Conservation (phyloP, 2,113 vertebrate genomes). For the Romanogobio albipinnatus region DNA sequence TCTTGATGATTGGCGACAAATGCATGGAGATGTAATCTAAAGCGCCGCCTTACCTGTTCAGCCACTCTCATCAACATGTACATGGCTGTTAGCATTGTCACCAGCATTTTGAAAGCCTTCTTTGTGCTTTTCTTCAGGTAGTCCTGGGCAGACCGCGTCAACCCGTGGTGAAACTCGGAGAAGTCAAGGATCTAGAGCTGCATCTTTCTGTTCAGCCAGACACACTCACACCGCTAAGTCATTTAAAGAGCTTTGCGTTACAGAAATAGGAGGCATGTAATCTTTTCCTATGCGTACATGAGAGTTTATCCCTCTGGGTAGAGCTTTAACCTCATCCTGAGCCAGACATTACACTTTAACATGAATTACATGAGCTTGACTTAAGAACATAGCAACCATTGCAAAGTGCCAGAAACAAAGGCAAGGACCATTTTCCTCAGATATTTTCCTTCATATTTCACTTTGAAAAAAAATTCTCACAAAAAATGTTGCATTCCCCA, state of each 20-base stretch:
- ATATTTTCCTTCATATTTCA: too few species aligned
- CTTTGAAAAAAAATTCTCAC: too few species aligned
- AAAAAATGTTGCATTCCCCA: not conserved
- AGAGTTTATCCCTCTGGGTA: constrained; percentile 62
- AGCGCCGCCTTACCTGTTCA: constrained; percentile 76
- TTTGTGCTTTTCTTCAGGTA: constrained; percentile 30
- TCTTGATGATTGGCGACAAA: not conserved
- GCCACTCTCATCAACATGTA: constrained; percentile 79
- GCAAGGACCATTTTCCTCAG: not conserved
- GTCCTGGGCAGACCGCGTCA: constrained; percentile 9
- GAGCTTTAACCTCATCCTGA: constrained; percentile 45
- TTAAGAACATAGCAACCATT: not conserved
- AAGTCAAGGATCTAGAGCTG: constrained; percentile 12
- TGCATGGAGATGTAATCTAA: not conserved
- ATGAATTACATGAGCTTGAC: not conserved
- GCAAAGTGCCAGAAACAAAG: not conserved
- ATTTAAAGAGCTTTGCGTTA: constrained; percentile 76
- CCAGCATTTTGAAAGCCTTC: constrained; percentile 77
- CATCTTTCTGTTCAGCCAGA: constrained; percentile 27
- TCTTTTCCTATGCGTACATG: constrained; percentile 65
- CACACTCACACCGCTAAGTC: constrained; percentile 61
- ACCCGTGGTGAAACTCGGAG: not conserved
- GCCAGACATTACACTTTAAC: not conserved
- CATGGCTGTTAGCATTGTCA: constrained; percentile 83
- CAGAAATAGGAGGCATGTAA: constrained; percentile 76